Base-by-base conservation (phyloP, 2,888 invertebrate genomes). In the Phengaris arion region DNA sequence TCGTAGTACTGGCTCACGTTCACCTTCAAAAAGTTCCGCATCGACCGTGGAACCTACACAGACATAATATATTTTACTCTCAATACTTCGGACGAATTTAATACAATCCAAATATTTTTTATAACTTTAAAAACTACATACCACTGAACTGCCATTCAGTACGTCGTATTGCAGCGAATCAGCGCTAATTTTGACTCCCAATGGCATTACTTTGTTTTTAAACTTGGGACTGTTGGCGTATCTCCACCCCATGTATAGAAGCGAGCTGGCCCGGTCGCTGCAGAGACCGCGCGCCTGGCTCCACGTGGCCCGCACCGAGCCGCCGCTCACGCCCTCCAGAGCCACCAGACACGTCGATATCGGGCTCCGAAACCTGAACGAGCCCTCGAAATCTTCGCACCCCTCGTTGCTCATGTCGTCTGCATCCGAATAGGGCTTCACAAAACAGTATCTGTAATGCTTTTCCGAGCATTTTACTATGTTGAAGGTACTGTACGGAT, bases 181-280 rank as follows among this genome's bases (percentile, higher is more conserved):
- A 3, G 83, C 75, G 48, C 82, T 83, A 79, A 86, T 85, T 9
- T 85, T 81, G 2, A 92, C 82, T 2, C 89, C 91, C 76, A 92
- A 78, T 0, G 93, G 93, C 75, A 86, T 86, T 8, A 82, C 83
- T 70, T 84, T 81, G 64, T 79, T 80, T 3, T 77, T 75, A 7
- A 88, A 79, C 48, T 81, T 74, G 0, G 86, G 86, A 77, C 86
- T 83, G 77, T 92, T 94, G 0, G 90, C 85, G 77, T 92, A 92
- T 75, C 87, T 84, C 92, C 94, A 94, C 0, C 93, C 94, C 51
- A 84, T 86, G 57, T 89, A 88, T 15, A 94, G 77, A 2, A 94
- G 80, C 0, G 87, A 84, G 0, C 88, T 90, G 2, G 85, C 86
- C 75, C 82, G 82, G 51, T 83, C 86, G 5, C 80, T 79, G 80